Evolutionary conservation across 2,113 vertebrate genomes (phyloP).

Genomic region (Nibea coibor): DNA sequence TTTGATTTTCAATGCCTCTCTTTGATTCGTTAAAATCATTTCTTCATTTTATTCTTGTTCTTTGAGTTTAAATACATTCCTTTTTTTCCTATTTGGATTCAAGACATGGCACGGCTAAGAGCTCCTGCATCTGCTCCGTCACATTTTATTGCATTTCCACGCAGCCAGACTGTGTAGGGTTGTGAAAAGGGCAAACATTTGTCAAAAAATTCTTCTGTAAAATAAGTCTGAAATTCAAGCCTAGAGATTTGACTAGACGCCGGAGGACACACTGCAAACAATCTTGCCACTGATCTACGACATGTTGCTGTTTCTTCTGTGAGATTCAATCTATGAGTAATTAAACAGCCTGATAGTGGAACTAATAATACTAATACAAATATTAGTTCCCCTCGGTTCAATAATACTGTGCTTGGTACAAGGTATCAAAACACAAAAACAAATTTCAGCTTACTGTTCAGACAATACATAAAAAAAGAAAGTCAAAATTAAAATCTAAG

Average conservation of each 20-base stretch:
- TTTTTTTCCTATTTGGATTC: not conserved
- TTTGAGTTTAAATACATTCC: constrained; percentile 16
- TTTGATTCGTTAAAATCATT: constrained; percentile 5
- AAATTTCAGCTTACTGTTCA: constrained; percentile 66
- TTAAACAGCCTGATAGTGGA: constrained; percentile 33
- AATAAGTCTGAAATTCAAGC: not conserved
- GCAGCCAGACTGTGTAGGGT: constrained; percentile 13
- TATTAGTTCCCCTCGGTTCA: constrained; percentile 48
- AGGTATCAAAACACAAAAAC: constrained; percentile 74
- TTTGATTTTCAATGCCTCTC: not conserved
- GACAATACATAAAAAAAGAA: constrained; percentile 65
- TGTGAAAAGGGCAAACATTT: constrained; percentile 5
- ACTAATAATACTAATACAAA: constrained; percentile 40
- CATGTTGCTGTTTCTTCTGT: not conserved
- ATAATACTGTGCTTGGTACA: constrained; percentile 86
- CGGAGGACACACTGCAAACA: constrained; percentile 14
- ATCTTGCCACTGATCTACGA: constrained; percentile 6
- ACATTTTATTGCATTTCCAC: constrained; percentile 17
- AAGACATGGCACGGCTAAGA: constrained; percentile 21
- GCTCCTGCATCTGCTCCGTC: constrained; percentile 30
- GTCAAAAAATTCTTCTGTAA: constrained; percentile 5
- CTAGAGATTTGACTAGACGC: not conserved
- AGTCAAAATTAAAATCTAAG: constrained; percentile 70
- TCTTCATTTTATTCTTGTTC: not conserved
- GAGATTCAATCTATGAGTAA: not conserved